These are phyloP conservation scores for Reticulitermes lucifugus DNA, from an alignment of 2,888 invertebrate species.

Conservation along the genomic window DNA sequence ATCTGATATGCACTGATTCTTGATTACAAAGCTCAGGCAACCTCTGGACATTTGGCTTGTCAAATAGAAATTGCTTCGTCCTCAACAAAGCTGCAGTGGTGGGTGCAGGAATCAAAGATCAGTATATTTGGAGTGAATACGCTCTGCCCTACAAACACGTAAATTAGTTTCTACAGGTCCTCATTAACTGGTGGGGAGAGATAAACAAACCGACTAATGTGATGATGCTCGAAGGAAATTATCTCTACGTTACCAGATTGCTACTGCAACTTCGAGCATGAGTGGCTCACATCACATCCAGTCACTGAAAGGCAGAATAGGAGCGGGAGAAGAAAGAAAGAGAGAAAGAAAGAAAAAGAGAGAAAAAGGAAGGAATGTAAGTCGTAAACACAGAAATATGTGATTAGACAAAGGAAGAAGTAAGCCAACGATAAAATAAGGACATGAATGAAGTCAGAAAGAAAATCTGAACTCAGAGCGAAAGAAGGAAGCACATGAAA, in stretches of 20 bases:
- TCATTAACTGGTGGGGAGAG: not conserved
- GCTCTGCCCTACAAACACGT: not conserved
- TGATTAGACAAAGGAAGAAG: too few species aligned
- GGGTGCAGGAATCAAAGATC: not conserved
- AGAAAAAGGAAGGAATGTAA: too few species aligned
- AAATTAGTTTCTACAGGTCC: not conserved
- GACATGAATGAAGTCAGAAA: too few species aligned
- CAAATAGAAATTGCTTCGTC: not conserved
- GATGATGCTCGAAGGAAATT: not conserved
- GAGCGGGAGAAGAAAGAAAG: not conserved
- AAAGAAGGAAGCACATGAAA: too few species aligned
- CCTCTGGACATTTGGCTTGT: not conserved
- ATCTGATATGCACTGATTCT: too few species aligned
- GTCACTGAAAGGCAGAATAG: too few species aligned
- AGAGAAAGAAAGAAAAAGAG: too few species aligned
- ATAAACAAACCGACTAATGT: not conserved
- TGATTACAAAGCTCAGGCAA: not conserved
- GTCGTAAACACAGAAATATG: too few species aligned
- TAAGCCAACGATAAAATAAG: too few species aligned
- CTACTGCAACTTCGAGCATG: too few species aligned
- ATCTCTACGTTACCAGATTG: not conserved
- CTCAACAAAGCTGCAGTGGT: not conserved
- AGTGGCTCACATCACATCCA: too few species aligned
- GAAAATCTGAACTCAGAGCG: too few species aligned
- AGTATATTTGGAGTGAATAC: not conserved